Percentiles rank a stretch among this genome's conserved stretches.
Evolutionary conservation across 2,888 invertebrate genomes (phyloP).

Genomic region (Myopa testacea): DNA sequence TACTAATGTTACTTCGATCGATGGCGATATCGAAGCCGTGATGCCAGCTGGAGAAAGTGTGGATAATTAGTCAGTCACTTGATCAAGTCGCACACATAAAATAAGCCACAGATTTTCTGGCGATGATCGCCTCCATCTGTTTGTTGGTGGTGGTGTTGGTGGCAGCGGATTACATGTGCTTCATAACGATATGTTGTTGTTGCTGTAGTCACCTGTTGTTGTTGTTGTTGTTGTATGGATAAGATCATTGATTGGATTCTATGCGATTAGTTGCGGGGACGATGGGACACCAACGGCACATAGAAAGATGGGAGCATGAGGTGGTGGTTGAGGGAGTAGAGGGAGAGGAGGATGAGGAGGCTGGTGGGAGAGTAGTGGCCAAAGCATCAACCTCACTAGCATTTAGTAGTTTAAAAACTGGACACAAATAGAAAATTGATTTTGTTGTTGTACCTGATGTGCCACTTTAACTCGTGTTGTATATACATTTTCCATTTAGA

Average conservation of each 20-base stretch:
- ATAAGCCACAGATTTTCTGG: background rate
- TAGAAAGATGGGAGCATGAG: too few species aligned
- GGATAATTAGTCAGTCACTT: constrained; percentile 48
- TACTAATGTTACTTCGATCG: background rate
- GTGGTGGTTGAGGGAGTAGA: too few species aligned
- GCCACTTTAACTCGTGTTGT: constrained; percentile 31
- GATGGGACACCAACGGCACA: too few species aligned
- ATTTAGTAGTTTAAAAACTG: constrained; percentile 1
- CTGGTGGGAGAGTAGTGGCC: background rate
- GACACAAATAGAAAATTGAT: constrained; percentile 35
- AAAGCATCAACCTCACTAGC: constrained; percentile 2
- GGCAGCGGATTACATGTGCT: background rate
- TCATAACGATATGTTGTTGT: background rate
- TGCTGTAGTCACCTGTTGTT: background rate
- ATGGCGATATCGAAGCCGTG: background rate
- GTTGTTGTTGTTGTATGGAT: background rate
- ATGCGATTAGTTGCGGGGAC: background rate
- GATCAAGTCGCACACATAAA: constrained; percentile 44
- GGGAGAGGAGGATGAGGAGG: background rate
- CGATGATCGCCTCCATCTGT: background rate
- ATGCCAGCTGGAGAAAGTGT: constrained; percentile 47
- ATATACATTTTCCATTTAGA: constrained; percentile 21
- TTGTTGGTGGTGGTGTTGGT: background rate
- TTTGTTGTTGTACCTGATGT: constrained; percentile 25
- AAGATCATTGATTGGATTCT: background rate